Evolutionary conservation across 2,113 vertebrate genomes (phyloP).

Genomic region (Clupea harengus): DNA sequence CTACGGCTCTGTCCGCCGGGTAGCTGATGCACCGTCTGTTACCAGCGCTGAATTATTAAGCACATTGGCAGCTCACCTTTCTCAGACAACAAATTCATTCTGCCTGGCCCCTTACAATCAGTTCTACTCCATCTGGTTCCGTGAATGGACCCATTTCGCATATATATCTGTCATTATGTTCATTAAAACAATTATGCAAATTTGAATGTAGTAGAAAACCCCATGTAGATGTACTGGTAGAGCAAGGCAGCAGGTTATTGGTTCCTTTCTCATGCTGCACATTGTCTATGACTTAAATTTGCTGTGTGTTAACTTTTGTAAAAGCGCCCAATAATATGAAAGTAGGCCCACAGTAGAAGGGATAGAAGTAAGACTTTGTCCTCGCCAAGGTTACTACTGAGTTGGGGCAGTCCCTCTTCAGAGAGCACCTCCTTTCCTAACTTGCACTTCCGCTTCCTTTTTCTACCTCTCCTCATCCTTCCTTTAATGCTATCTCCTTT

Average conservation of each 20-base stretch:
- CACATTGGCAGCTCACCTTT: conserved; percentile 66
- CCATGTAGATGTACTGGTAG: background rate
- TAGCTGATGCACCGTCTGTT: conserved; percentile 73
- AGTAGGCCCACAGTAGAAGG: background rate
- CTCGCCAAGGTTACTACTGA: background rate
- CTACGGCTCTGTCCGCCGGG: conserved; percentile 51
- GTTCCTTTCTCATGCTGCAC: background rate
- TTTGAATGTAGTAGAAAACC: background rate
- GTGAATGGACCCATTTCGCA: conserved; percentile 22
- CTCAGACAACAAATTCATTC: conserved; percentile 69
- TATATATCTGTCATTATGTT: background rate
- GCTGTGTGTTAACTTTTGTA: background rate
- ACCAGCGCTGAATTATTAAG: conserved; percentile 78
- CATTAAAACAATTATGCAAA: background rate
- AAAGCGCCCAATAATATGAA: background rate
- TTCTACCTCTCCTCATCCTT: no score
- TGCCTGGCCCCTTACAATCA: conserved; percentile 42
- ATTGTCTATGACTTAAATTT: background rate
- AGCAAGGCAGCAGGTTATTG: background rate
- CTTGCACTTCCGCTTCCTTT: no score
- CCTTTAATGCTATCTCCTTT: no score
- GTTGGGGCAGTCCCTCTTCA: no score
- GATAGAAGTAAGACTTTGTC: background rate
- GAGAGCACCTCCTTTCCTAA: no score
- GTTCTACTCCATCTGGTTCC: conserved; percentile 36